These are phyloP conservation scores for Antheraea yamamai DNA, from an alignment of 2,888 invertebrate species.

Conservation along the genomic window DNA sequence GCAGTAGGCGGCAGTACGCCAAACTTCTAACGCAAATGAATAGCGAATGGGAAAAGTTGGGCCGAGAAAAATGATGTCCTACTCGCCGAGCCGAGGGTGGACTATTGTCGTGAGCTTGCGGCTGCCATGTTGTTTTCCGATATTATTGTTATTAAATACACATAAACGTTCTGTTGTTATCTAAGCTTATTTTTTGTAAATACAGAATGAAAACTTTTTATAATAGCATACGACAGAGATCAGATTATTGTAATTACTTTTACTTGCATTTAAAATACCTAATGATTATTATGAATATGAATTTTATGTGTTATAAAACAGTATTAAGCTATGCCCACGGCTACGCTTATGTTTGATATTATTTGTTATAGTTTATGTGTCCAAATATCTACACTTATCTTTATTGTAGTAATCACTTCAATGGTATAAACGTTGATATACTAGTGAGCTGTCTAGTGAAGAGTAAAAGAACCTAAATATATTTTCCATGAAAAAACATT, in stretches of 20 bases:
- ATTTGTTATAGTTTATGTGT: no score
- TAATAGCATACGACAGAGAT: neutral
- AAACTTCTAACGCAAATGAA: slow-evolving; percentile 82
- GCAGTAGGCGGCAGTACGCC: slow-evolving; percentile 73
- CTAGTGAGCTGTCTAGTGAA: no score
- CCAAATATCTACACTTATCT: no score
- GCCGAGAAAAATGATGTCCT: slow-evolving; percentile 80
- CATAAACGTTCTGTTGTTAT: slow-evolving; percentile 52
- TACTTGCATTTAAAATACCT: no score
- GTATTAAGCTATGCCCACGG: no score
- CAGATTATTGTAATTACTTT: neutral
- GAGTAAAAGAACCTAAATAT: no score
- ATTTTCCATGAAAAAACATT: no score
- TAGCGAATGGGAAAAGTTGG: slow-evolving; percentile 81
- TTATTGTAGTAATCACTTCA: no score
- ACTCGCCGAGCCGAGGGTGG: slow-evolving; percentile 57
- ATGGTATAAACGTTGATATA: no score
- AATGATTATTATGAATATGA: no score
- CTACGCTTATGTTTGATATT: no score
- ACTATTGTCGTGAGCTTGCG: slow-evolving; percentile 60
- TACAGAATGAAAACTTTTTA: neutral
- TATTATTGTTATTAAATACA: slow-evolving; percentile 72
- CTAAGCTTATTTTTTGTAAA: slow-evolving; percentile 36
- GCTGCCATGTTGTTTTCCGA: slow-evolving; percentile 59
- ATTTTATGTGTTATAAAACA: no score